These are phyloP conservation scores for Leptoclinus maculatus DNA, from an alignment of 2,797 vertebrate species.

Conservation along the genomic window DNA sequence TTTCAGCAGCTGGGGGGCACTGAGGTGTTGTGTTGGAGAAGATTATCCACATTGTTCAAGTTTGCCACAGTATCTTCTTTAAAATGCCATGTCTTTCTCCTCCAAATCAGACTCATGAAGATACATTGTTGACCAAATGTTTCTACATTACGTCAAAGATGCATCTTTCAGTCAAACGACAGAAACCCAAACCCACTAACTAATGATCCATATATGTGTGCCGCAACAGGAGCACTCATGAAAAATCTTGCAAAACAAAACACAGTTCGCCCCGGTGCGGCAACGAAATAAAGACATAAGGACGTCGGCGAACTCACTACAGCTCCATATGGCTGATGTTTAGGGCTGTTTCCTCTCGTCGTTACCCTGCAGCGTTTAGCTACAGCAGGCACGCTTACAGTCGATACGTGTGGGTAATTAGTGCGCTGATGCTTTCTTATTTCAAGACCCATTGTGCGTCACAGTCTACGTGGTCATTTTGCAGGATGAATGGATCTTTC, in stretches of 20 bases:
- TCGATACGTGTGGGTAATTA: conserved; percentile 25
- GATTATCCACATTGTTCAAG: not conserved
- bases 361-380: conserved; percentile 46
- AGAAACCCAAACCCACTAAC: conserved; percentile 20
- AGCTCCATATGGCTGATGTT: conserved; percentile 50
- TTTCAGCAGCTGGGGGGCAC: not conserved
- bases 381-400: conserved; percentile 31
- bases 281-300: conserved; percentile 33
- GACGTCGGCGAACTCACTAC: not conserved
- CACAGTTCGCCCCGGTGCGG: conserved; percentile 19
- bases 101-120: not conserved
- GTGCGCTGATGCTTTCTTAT: conserved; percentile 1
- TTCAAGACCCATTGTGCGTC: not conserved
- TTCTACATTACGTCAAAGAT: conserved; percentile 8
- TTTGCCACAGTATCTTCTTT: not conserved
- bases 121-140: not conserved
- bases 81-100: not conserved
- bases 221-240: conserved; percentile 24
- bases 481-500: not conserved
- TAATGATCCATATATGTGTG: conserved; percentile 42
- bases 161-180: conserved; percentile 10
- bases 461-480: not conserved
- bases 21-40: not conserved
- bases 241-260: conserved; percentile 24
- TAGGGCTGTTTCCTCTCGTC: conserved; percentile 24